Percentiles rank a stretch among this genome's conserved stretches.
Evolutionary conservation across 2,797 vertebrate species (phyloP).

Genomic region (Lepus oiostolus): DNA sequence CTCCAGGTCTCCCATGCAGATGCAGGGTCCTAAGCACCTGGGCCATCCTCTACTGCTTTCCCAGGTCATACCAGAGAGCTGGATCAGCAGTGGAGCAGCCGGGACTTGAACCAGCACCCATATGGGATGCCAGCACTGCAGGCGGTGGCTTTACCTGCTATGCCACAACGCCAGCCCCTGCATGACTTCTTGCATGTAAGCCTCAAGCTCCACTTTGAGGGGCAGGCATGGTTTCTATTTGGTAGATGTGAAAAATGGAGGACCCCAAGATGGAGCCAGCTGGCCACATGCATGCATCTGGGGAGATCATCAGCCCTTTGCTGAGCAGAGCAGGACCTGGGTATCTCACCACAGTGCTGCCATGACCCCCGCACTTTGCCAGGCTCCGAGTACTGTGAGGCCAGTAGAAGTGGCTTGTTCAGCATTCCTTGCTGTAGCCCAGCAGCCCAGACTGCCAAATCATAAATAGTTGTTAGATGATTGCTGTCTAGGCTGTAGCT

Average conservation of each 20-base stretch:
- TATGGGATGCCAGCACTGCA: too few relatives aligned
- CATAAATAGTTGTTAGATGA: conserved; percentile 79
- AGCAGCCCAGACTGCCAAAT: conserved; percentile 62
- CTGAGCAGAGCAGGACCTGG: too few relatives aligned
- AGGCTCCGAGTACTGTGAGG: background rate
- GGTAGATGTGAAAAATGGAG: background rate
- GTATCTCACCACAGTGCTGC: fast-evolving
- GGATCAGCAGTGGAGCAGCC: too few relatives aligned
- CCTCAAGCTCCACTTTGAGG: background rate
- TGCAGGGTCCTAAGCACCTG: too few relatives aligned
- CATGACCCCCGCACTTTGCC: fast-evolving
- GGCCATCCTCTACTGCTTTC: too few relatives aligned
- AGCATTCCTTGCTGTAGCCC: background rate
- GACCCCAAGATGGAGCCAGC: fast-evolving
- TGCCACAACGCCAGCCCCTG: too few relatives aligned
- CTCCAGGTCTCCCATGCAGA: too few relatives aligned
- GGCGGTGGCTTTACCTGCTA: too few relatives aligned
- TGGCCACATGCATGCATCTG: fast-evolving
- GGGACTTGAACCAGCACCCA: too few relatives aligned
- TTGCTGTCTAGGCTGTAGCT: conserved; percentile 73
- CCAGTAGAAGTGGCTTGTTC: background rate
- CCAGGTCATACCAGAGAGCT: too few relatives aligned
- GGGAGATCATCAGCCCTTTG: fast-evolving
- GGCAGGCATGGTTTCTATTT: background rate
- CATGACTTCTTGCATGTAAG: too few relatives aligned